These are phyloP conservation scores for Sarotherodon lohbergeri DNA, from an alignment of 2,113 vertebrate genomes.

Conservation along the genomic window DNA sequence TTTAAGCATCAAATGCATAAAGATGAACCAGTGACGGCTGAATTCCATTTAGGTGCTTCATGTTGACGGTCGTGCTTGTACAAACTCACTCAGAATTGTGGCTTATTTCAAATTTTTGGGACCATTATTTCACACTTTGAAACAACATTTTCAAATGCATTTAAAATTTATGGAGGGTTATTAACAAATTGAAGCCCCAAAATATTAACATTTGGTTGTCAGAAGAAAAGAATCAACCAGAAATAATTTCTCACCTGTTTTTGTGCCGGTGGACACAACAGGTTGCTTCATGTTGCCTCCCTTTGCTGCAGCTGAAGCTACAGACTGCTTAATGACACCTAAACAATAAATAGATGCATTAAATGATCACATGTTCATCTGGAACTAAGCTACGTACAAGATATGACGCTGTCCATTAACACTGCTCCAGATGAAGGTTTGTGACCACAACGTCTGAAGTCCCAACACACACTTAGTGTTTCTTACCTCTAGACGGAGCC, in stretches of 20 bases:
- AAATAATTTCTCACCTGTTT: background rate
- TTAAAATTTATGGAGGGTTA: rapidly evolving
- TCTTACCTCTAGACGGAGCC: conserved; percentile 68
- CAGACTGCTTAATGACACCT: conserved; percentile 44
- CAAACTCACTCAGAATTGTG: background rate
- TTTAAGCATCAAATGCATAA: background rate
- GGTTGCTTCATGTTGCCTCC: background rate
- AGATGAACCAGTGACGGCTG: rapidly evolving
- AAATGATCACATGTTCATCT: background rate
- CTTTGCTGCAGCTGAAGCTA: conserved; percentile 29
- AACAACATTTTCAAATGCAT: background rate
- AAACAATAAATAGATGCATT: rapidly evolving
- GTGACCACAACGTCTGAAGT: background rate
- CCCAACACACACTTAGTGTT: rapidly evolving
- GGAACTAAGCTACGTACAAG: background rate
- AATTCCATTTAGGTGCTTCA: rapidly evolving
- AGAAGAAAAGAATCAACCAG: background rate
- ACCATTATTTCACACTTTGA: background rate
- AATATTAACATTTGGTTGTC: background rate
- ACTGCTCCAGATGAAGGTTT: background rate
- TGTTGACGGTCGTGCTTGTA: rapidly evolving
- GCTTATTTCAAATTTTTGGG: background rate
- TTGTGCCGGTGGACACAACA: background rate
- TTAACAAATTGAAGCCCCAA: rapidly evolving
- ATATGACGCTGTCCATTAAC: background rate